Evolutionary conservation across 1,140 invertebrate species (phyloP).

Genomic region (Callitettix versicolor): DNA sequence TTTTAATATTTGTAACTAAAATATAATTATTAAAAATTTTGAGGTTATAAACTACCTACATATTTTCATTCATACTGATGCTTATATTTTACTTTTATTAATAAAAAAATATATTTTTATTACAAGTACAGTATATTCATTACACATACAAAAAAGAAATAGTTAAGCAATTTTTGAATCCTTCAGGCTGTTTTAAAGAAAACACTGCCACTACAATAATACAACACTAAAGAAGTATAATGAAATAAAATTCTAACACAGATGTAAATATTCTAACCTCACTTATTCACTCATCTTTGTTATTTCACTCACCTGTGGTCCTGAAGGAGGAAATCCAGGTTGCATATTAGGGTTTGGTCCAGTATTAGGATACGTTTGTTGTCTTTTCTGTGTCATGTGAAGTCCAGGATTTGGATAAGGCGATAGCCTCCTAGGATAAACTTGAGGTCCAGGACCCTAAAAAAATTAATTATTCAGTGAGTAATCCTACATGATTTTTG

Average conservation of each 20-base stretch:
- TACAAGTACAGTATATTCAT: too few species aligned
- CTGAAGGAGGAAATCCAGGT: conserved; percentile 42
- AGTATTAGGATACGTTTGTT: conserved; percentile 30
- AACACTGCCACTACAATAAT: background rate
- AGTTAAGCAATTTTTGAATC: too few species aligned
- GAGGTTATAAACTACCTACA: too few species aligned
- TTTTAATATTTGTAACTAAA: too few species aligned
- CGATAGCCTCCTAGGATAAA: conserved; percentile 51
- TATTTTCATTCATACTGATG: too few species aligned
- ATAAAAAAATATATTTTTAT: too few species aligned
- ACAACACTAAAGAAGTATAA: background rate
- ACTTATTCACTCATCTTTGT: background rate
- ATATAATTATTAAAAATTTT: too few species aligned
- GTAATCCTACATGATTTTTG: too few species aligned
- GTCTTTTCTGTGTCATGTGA: conserved; percentile 70
- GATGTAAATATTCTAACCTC: background rate
- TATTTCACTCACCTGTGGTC: conserved; percentile 24
- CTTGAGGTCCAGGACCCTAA: conserved; percentile 30
- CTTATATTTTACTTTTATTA: too few species aligned
- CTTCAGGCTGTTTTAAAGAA: too few species aligned
- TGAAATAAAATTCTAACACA: background rate
- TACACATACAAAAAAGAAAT: too few species aligned
- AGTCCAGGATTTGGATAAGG: conserved; percentile 71
- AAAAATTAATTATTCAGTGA: conserved; percentile 10
- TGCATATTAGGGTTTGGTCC: conserved; percentile 34